Evolutionary conservation across 2,888 invertebrate genomes (phyloP).

Genomic region (Calameuta idolon): DNA sequence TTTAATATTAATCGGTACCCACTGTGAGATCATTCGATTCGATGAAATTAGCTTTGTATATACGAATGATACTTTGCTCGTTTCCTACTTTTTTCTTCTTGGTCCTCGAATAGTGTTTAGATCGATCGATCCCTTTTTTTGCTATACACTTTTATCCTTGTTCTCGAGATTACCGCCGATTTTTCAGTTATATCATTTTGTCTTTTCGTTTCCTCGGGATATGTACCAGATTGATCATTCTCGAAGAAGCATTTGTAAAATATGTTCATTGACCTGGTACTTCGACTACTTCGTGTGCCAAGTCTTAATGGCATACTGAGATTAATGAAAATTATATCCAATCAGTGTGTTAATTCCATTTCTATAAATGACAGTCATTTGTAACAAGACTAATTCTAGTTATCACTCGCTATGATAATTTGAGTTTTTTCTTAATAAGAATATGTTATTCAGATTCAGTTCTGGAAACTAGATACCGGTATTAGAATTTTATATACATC

Average conservation of each 20-base stretch:
- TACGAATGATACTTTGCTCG: slow-evolving; percentile 16
- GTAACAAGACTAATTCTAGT: not conserved
- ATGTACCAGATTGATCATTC: not conserved
- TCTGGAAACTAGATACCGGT: not conserved
- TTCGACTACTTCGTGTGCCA: not conserved
- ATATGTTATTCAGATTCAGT: not conserved
- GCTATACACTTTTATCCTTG: not conserved
- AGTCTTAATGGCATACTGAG: not conserved
- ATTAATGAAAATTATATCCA: not conserved
- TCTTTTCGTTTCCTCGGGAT: not conserved
- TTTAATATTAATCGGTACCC: slow-evolving; percentile 40
- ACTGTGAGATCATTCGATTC: slow-evolving; percentile 25
- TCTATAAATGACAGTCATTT: not conserved
- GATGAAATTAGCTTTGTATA: slow-evolving; percentile 16
- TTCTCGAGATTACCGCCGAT: not conserved
- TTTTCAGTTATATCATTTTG: not conserved
- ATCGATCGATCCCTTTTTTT: not conserved
- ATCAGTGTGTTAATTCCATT: no score
- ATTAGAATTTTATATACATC: not conserved
- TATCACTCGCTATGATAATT: not conserved
- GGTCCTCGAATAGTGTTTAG: not conserved
- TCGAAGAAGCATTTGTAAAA: not conserved
- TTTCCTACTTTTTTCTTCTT: slow-evolving; percentile 2
- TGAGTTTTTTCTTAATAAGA: not conserved
- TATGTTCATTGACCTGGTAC: not conserved